Evolutionary conservation across 2,888 invertebrate genomes (phyloP), one percentile per base, ranked within the genome.

Genomic region (Paralinhomoeus sp.): DNA sequence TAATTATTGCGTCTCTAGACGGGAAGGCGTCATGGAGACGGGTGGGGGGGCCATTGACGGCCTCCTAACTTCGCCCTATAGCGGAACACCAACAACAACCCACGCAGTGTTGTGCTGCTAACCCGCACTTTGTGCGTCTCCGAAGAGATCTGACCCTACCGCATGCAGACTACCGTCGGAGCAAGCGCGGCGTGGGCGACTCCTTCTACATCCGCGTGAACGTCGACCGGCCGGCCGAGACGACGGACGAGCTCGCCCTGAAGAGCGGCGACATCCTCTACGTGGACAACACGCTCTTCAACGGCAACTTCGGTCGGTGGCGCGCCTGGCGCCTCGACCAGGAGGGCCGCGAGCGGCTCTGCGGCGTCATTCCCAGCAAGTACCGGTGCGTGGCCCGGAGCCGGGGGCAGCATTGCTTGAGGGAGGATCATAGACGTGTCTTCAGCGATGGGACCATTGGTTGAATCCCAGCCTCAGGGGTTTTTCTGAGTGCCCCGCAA

Each of bases 301-400:
- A 85, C 63, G 85, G 85, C 31, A 80, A 79, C 41, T 84, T 78
- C 37, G 89, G 89, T 76, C 60, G 80, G 52, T 71, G 82, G 87
- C 73, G 85, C 47, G 91, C 89, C 2, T 55, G 54, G 56, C 50
- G 48, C 31, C 49, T 55, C 37, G 53, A 53, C 27, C 75, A 60
- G 24, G 56, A 55, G 47, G 56, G 44, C n/a, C 40, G 78, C 50
- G 78, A 81, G 54, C 45, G 52, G n/a, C 47, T 48, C 24, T 85
- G 85, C 68, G 91, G 91, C 20, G 80, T 85, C 44, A 84, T 93
- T 64, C 89, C 89, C 42, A 87, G 87, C 68, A 87, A 85, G 72
- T 83, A 83, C 68, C 89, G 87, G 83, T 85, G 57, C 71, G 75
- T 68, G n/a, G 55, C 64, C 69, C 77, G 81, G 53, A 85, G 87